A percentile compares a stretch with the other conserved stretches of the same genome.
Evolutionary conservation across 2,797 vertebrate species (phyloP).

Genomic region (Sparus aurata): DNA sequence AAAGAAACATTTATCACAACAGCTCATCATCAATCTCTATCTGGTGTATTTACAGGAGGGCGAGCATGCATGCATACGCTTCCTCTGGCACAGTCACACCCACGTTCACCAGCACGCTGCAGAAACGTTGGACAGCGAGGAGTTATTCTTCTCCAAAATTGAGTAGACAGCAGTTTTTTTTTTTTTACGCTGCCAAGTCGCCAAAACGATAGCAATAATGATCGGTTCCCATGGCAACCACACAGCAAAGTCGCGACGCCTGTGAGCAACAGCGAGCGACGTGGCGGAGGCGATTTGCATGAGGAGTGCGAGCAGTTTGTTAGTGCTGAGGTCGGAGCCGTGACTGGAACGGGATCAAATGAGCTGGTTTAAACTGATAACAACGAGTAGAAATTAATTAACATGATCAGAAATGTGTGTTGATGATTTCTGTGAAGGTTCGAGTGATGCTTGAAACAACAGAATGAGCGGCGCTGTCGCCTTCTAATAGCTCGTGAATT

Average conservation of each 20-base stretch:
- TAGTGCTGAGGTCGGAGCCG: slow-evolving; percentile 33
- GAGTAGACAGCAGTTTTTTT: slow-evolving; percentile 48
- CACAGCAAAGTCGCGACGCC: slow-evolving; percentile 53
- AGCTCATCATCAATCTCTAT: slow-evolving; percentile 24
- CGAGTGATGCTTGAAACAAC: slow-evolving; percentile 2
- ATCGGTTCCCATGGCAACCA: slow-evolving; percentile 79
- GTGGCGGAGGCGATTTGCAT: slow-evolving; percentile 59
- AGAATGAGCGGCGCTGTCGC: slow-evolving; percentile 7
- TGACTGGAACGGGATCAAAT: slow-evolving; percentile 33
- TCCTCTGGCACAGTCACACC: background rate
- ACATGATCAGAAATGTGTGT: background rate
- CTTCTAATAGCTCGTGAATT: slow-evolving; percentile 17
- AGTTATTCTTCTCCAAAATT: slow-evolving; percentile 46
- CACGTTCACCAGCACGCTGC: slow-evolving; percentile 3
- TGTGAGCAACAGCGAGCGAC: slow-evolving; percentile 59
- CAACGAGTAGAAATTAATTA: slow-evolving; percentile 22
- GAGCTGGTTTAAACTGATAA: slow-evolving; percentile 30
- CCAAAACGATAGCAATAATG: slow-evolving; percentile 74
- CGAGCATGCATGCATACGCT: slow-evolving; percentile 23
- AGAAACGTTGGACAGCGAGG: slow-evolving; percentile 30
- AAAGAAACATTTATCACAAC: slow-evolving; percentile 26
- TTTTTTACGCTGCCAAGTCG: slow-evolving; percentile 72
- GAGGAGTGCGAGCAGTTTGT: slow-evolving; percentile 54
- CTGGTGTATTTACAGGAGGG: slow-evolving; percentile 17
- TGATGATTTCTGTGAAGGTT: slow-evolving; percentile 6